Conservation (phyloP, 1,140 invertebrate species). For the Diachasma alloeum region DNA sequence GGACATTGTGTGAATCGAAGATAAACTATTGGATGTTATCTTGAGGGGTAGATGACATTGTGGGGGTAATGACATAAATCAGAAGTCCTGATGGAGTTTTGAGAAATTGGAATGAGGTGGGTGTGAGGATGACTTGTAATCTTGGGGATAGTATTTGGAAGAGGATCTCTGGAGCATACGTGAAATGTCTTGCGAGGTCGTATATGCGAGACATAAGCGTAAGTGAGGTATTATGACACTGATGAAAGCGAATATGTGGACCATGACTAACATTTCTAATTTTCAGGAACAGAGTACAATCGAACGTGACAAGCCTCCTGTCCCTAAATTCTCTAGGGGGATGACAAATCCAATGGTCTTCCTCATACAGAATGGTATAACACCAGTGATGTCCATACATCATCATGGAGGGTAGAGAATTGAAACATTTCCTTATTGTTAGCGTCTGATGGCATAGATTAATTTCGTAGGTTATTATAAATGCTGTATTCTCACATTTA, state of each 20-base stretch:
- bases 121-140: too few relatives aligned
- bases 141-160: too few relatives aligned
- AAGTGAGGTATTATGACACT: slow-evolving; percentile 6
- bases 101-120: not conserved
- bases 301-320: slow-evolving; percentile 15
- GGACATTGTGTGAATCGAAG: slow-evolving; percentile 57
- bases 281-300: slow-evolving; percentile 10
- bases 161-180: too few relatives aligned
- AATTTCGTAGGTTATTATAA: slow-evolving; percentile 56
- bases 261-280: slow-evolving; percentile 35
- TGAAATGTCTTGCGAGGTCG: too few relatives aligned
- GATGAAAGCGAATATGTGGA: slow-evolving; percentile 23
- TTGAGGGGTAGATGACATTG: slow-evolving; percentile 42
- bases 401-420: slow-evolving; percentile 48
- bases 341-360: not conserved
- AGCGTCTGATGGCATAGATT: slow-evolving; percentile 62
- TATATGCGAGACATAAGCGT: too few relatives aligned
- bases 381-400: slow-evolving; percentile 54
- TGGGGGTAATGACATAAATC: slow-evolving; percentile 24
- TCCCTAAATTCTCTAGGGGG: not conserved
- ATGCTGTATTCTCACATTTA: not conserved
- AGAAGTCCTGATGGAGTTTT: not conserved
- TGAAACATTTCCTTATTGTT: slow-evolving; percentile 67
- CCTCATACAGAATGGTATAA: not conserved
- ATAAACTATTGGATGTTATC: slow-evolving; percentile 49